phyloP scores from a whole-genome alignment of 2,113 vertebrate genomes.

The Apodemus sylvaticus region DNA sequence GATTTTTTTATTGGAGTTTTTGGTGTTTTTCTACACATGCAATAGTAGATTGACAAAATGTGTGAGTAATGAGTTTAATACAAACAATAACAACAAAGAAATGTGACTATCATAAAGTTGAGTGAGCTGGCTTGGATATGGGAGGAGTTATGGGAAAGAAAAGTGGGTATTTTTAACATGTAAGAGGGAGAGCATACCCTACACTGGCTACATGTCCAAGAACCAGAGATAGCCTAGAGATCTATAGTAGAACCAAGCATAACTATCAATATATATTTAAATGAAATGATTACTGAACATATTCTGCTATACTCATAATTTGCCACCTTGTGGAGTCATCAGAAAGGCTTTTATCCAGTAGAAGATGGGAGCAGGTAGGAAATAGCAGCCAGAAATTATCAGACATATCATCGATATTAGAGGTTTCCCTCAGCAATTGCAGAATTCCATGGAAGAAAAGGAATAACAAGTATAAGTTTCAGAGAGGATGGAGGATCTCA shows the following conservation, averaged over 20 bases:
- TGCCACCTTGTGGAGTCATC: background rate
- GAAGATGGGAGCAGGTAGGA: background rate
- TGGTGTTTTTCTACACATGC: background rate
- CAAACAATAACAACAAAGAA: background rate
- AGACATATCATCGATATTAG: background rate
- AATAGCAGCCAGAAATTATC: background rate
- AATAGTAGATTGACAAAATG: background rate
- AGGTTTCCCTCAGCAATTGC: background rate
- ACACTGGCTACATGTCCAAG: background rate
- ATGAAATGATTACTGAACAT: background rate
- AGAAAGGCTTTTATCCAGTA: background rate
- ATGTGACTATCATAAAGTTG: background rate
- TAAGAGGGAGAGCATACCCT: rapidly evolving
- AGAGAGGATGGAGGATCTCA: background rate
- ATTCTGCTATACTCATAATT: background rate
- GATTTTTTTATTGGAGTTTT: too few relatives aligned
- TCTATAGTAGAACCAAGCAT: background rate
- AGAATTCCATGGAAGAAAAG: background rate
- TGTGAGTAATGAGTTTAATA: background rate
- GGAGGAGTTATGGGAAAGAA: background rate
- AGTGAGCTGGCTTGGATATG: background rate
- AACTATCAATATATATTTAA: too few relatives aligned
- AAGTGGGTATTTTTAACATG: too few relatives aligned
- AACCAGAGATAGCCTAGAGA: background rate
- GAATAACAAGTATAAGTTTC: background rate